These are phyloP conservation scores for Dione vanillae DNA, from an alignment of 2,888 invertebrate species.

Conservation along the genomic window DNA sequence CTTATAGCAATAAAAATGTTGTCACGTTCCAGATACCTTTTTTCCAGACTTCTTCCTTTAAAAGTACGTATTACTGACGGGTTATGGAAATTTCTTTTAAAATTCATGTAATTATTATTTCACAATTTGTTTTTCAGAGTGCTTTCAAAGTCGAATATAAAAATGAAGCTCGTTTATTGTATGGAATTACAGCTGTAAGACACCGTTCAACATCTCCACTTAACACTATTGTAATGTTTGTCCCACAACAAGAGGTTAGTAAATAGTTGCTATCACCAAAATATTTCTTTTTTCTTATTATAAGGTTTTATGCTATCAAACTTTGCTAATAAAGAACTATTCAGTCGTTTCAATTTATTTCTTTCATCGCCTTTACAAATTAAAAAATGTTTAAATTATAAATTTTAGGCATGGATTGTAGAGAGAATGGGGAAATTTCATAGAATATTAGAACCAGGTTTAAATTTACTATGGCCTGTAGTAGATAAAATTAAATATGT, in stretches of 20 bases:
- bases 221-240: conserved; percentile 98
- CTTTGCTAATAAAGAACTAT: no score
- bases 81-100: conserved; percentile 11
- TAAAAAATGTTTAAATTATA: not conserved
- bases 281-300: not conserved
- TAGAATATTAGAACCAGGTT: conserved; percentile 95
- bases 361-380: not conserved
- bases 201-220: conserved; percentile 88
- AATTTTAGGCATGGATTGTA: conserved; percentile 95
- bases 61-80: conserved; percentile 58
- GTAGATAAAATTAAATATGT: conserved; percentile 98
- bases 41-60: conserved; percentile 65
- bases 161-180: conserved; percentile 70
- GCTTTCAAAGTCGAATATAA: conserved; percentile 68
- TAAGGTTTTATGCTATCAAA: not conserved
- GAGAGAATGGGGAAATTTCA: conserved; percentile 99
- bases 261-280: not conserved
- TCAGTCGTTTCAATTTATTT: not conserved
- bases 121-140: conserved; percentile 66
- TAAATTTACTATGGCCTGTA: conserved; percentile 96
- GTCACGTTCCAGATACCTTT: conserved; percentile 71
- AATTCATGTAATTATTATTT: conserved; percentile 32
- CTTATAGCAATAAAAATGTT: conserved; percentile 65
- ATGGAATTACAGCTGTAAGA: conserved; percentile 67
- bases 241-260: conserved; percentile 98